phyloP scores from a whole-genome alignment of 2,797 vertebrate genomes.

The Gymnocypris eckloni region DNA sequence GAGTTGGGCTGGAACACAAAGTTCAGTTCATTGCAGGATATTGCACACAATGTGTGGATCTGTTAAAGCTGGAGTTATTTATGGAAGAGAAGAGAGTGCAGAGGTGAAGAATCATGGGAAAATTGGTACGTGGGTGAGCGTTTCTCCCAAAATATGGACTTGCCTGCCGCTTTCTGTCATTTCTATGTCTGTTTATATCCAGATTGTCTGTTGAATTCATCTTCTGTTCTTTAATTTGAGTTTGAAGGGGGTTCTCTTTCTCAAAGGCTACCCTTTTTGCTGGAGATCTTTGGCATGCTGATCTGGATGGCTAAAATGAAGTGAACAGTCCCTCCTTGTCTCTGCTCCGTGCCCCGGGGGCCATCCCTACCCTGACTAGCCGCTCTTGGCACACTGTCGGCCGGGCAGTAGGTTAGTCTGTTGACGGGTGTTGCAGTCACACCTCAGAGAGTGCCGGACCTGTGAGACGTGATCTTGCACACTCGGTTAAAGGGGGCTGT shows the following conservation, averaged over 20 bases:
- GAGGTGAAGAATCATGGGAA: slow-evolving; percentile 48
- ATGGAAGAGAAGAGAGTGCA: slow-evolving; percentile 57
- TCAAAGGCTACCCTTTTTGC: slow-evolving; percentile 78
- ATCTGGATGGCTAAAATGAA: slow-evolving; percentile 73
- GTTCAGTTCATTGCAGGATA: slow-evolving; percentile 24
- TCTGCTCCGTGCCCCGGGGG: slow-evolving; percentile 21
- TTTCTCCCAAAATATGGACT: slow-evolving; percentile 48
- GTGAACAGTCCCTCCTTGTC: slow-evolving; percentile 76
- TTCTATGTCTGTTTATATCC: slow-evolving; percentile 32
- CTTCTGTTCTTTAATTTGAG: slow-evolving; percentile 73
- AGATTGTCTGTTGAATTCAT: slow-evolving; percentile 71
- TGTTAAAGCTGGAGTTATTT: slow-evolving; percentile 72
- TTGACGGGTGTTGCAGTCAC: slow-evolving; percentile 39
- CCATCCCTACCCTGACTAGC: slow-evolving; percentile 20
- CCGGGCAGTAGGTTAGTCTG: slow-evolving; percentile 4
- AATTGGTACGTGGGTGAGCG: slow-evolving; percentile 16
- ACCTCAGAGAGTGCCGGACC: slow-evolving; percentile 40
- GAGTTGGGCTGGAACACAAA: slow-evolving; percentile 19
- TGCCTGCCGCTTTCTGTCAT: slow-evolving; percentile 36
- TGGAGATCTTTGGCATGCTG: slow-evolving; percentile 60
- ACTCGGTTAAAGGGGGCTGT: neutral
- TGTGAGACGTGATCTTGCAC: slow-evolving; percentile 37
- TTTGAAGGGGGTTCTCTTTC: slow-evolving; percentile 63
- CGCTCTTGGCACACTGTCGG: slow-evolving; percentile 36
- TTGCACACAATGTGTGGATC: slow-evolving; percentile 69